Conservation (phyloP, 1,140 invertebrate species). For the Diachasmimorpha longicaudata region DNA sequence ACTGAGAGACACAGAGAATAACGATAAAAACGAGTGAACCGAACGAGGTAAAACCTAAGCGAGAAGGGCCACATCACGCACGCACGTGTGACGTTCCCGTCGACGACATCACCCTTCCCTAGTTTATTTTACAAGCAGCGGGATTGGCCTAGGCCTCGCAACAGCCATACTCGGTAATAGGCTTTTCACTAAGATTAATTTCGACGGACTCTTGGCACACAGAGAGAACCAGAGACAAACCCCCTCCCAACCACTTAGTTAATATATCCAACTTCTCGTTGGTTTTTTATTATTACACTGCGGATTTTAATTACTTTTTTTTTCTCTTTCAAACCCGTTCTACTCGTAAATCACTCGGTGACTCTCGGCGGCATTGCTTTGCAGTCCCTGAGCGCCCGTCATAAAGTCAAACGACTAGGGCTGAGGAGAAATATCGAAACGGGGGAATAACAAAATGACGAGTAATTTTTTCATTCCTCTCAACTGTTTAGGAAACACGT, state of each 20-base stretch:
- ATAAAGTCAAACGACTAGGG: constrained; percentile 44
- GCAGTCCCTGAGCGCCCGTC: constrained; percentile 44
- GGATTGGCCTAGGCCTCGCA: not conserved
- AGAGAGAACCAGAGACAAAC: constrained; percentile 30
- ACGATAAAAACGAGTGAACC: constrained; percentile 8
- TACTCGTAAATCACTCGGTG: constrained; percentile 56
- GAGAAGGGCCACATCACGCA: constrained; percentile 16
- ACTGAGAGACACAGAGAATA: not conserved
- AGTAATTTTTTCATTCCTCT: not conserved
- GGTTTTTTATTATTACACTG: constrained; percentile 41
- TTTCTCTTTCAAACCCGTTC: not conserved
- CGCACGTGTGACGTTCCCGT: constrained; percentile 27
- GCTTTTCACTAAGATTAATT: constrained; percentile 47
- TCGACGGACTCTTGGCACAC: constrained; percentile 24
- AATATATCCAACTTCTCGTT: constrained; percentile 38
- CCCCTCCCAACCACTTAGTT: constrained; percentile 47
- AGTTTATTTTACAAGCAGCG: not conserved
- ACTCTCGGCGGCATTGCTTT: constrained; percentile 32
- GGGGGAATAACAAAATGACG: not conserved
- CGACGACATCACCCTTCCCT: not conserved
- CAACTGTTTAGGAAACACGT: not conserved
- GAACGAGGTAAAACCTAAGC: constrained; percentile 1
- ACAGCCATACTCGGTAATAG: constrained; percentile 22
- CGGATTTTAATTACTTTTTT: constrained; percentile 58
- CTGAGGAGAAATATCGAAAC: constrained; percentile 9